A percentile compares a stretch with the other conserved stretches of the same genome.
Evolutionary conservation across 2,797 vertebrate species (phyloP).

Genomic region (Anguilla obscura): DNA sequence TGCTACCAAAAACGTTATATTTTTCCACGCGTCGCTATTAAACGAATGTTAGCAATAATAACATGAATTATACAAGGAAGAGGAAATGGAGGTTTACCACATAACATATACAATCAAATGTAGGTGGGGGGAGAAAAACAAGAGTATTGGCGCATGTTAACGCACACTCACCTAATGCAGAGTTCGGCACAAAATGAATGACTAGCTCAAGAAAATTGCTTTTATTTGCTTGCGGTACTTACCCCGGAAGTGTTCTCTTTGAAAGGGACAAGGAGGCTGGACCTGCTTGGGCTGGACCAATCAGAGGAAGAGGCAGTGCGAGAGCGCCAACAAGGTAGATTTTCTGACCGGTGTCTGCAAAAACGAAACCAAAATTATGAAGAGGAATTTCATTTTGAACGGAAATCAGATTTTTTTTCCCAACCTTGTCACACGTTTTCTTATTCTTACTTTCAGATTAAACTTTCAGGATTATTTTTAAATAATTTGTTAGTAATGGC

Average conservation of each 20-base stretch:
- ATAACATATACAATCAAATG: no score
- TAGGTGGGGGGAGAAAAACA: background rate
- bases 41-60: background rate
- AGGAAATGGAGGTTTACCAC: background rate
- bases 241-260: constrained; percentile 14
- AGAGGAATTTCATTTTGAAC: no score
- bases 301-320: background rate
- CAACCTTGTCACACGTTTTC: no score
- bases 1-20: background rate
- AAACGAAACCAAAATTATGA: no score
- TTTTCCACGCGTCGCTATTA: background rate
- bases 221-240: constrained; percentile 7
- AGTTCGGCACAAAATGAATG: constrained; percentile 7
- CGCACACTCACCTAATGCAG: background rate
- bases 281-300: background rate
- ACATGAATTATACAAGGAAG: background rate
- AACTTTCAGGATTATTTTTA: no score
- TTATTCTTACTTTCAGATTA: no score
- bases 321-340: background rate
- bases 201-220: background rate
- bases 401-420: no score
- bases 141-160: background rate
- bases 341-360: no score
- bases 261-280: background rate
- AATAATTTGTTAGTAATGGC: no score